Evolutionary conservation across 2,113 vertebrate species (phyloP), one percentile per base, ranked within the genome.

Genomic region (Bubalus kerabau): DNA sequence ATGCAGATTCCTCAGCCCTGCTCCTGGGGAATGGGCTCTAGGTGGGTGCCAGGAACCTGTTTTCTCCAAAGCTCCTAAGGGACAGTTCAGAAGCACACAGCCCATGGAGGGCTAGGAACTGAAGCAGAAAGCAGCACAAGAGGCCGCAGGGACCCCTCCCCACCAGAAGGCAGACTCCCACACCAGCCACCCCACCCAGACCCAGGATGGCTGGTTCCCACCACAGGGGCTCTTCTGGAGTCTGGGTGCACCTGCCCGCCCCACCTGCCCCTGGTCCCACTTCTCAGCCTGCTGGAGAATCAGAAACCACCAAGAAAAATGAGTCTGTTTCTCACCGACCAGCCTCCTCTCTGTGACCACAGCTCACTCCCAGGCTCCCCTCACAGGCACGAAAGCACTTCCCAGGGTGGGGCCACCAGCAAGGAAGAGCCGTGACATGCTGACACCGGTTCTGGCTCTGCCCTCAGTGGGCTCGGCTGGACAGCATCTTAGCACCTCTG

Each of bases 141-240:
- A 10, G 1, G 30, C 62, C n/a, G 1, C 30, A 1, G 23, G 9
- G 16, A 30, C 15, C 8, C 1, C 17, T 3, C 24, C 13, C 2
- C 83, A 8, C 2, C 3, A 67, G 85, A 91, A 40, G 12, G 64
- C n/a, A 80, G 91, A 24, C 1, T 64, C 52, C 60, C 21, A 46
- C 43, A 17, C 23, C 3, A 12, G 76, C 40, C 36, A 21, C 10
- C 6, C 2, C 15, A 13, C 15, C 30, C 17, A 26, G 21, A 36
- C 57, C 50, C 52, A 7, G 6, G 50, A 32, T 7, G 0, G 11
- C 17, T 50, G 14, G 14, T 5, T 43, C 28, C 50, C 43, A 28
- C 54, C 0, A 1, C 14, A 5, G 50, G 52, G 11, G 11, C 80
- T 40, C 86, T 56, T 36, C 6, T 0, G 0, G 83, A 52, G 86